Conservation (phyloP, 2,113 vertebrate genomes). For the Dicentrarchus labrax region DNA sequence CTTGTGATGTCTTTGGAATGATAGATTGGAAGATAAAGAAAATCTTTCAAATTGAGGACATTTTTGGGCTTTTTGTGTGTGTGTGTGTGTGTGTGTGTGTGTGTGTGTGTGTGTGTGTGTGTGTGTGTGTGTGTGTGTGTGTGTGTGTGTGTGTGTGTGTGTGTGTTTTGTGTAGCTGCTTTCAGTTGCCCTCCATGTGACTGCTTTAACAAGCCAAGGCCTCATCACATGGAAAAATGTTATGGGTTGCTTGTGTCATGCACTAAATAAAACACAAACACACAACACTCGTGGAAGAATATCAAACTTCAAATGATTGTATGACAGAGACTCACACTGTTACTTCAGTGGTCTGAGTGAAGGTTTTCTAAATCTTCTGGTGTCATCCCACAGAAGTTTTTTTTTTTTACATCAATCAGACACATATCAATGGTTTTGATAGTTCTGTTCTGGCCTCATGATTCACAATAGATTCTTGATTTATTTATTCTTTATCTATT, state of each 20-base stretch:
- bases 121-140: not conserved
- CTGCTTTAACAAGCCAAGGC: slow-evolving; percentile 35
- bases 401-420: not conserved
- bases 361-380: slow-evolving; percentile 25
- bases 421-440: not conserved
- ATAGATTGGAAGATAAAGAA: slow-evolving; percentile 2
- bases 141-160: not conserved
- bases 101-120: not conserved
- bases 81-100: not conserved
- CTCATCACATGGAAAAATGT: slow-evolving; percentile 62
- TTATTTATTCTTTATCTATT: slow-evolving; percentile 3
- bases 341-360: not conserved
- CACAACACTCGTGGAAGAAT: slow-evolving; percentile 23
- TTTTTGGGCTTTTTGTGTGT: not conserved
- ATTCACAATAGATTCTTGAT: not conserved
- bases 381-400: not conserved
- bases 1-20: slow-evolving; percentile 39
- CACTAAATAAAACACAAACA: slow-evolving; percentile 39
- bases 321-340: not conserved
- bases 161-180: slow-evolving; percentile 26
- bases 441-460: not conserved
- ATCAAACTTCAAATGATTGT: slow-evolving; percentile 15
- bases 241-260: slow-evolving; percentile 35
- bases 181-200: slow-evolving; percentile 62
- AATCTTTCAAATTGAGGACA: slow-evolving; percentile 26